Percentiles rank a stretch among this genome's conserved stretches.
These are phyloP conservation scores for Actenoides lindsayi DNA, from an alignment of 2,113 vertebrate genomes.

Conservation along the genomic window DNA sequence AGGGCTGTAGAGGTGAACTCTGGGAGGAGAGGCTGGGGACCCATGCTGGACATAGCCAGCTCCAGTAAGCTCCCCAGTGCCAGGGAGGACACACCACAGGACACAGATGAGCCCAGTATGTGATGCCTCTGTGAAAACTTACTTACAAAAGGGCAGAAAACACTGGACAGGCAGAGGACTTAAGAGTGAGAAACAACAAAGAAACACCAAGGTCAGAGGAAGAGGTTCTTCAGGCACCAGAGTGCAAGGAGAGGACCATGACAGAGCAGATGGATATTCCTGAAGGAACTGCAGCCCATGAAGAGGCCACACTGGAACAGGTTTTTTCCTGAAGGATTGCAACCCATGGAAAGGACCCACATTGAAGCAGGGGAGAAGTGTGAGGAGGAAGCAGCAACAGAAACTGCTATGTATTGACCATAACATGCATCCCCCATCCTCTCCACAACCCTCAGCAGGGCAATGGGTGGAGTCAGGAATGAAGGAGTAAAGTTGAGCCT, in stretches of 20 bases:
- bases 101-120: neutral
- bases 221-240: neutral
- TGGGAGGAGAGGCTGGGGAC: neutral
- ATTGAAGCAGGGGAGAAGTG: neutral
- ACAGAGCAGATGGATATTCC: neutral
- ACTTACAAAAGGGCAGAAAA: neutral
- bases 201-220: neutral
- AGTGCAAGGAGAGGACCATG: neutral
- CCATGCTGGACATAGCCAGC: neutral
- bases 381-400: neutral
- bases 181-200: neutral
- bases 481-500: neutral
- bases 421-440: neutral
- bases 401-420: neutral
- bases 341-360: neutral
- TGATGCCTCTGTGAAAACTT: neutral
- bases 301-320: neutral
- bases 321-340: neutral
- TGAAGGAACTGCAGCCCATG: neutral
- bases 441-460: rapidly evolving
- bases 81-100: neutral
- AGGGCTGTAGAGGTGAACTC: neutral
- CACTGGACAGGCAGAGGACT: neutral
- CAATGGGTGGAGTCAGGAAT: neutral
- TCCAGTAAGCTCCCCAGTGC: neutral